Conservation (phyloP, 2,888 invertebrate genomes). For the Phengaris arion region DNA sequence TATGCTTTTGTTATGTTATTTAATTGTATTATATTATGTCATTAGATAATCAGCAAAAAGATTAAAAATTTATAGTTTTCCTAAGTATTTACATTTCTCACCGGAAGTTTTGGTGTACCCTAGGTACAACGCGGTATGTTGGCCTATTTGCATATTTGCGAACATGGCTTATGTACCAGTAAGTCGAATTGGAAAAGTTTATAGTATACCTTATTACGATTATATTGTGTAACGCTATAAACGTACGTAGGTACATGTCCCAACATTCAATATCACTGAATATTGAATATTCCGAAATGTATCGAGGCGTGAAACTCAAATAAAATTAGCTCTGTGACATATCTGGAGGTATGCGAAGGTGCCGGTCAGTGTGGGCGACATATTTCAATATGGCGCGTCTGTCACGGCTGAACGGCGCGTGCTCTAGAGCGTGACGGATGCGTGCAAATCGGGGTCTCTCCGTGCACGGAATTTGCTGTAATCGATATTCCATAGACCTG, state of each 20-base stretch:
- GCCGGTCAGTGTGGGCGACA: constrained; percentile 53
- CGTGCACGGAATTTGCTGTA: constrained; percentile 26
- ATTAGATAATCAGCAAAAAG: too few relatives aligned
- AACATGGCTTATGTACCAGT: too few relatives aligned
- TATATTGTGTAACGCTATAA: too few relatives aligned
- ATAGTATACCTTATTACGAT: too few relatives aligned
- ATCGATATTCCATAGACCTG: constrained; percentile 22
- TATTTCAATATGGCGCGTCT: constrained; percentile 73
- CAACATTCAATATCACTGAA: constrained; percentile 33
- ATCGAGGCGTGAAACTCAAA: constrained; percentile 62
- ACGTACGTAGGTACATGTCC: neutral
- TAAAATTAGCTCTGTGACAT: constrained; percentile 61
- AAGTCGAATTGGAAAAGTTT: too few relatives aligned
- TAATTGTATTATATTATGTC: too few relatives aligned
- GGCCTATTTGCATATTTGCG: too few relatives aligned
- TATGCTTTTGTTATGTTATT: too few relatives aligned
- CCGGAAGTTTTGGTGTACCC: too few relatives aligned
- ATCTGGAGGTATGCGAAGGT: constrained; percentile 61
- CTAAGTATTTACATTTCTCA: too few relatives aligned
- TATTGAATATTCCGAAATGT: constrained; percentile 54
- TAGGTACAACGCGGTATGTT: too few relatives aligned
- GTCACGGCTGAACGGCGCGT: constrained; percentile 51
- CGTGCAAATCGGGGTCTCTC: constrained; percentile 53
- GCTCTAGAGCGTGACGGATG: constrained; percentile 59
- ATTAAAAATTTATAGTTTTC: too few relatives aligned